These are phyloP conservation scores for Epinotia ramella DNA, from an alignment of 2,888 invertebrate genomes.

Conservation along the genomic window DNA sequence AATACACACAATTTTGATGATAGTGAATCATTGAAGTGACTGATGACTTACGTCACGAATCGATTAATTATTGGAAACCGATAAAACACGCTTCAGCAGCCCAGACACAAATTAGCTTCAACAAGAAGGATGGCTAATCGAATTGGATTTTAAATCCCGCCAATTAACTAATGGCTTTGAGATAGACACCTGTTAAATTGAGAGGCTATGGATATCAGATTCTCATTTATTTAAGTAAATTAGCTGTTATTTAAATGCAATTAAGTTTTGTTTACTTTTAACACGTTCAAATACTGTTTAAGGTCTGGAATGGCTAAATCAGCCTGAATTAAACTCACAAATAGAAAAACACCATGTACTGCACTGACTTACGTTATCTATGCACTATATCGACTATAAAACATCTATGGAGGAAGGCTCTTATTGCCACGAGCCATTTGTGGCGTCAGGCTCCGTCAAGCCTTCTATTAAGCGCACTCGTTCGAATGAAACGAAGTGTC, in stretches of 20 bases:
- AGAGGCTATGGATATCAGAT: slow-evolving; percentile 31
- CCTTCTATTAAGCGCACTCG: no score
- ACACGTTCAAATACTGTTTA: background rate
- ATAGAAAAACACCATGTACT: no score
- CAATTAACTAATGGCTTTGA: slow-evolving; percentile 40
- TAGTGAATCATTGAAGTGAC: background rate
- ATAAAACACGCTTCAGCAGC: slow-evolving; percentile 9
- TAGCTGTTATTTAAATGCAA: slow-evolving; percentile 20
- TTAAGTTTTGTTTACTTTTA: slow-evolving; percentile 5
- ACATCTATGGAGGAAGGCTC: no score
- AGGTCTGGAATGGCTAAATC: background rate
- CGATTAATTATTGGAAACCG: slow-evolving; percentile 30
- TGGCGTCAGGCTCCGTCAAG: no score
- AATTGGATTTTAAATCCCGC: slow-evolving; percentile 33
- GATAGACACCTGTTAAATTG: slow-evolving; percentile 38
- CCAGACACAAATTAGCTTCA: slow-evolving; percentile 22
- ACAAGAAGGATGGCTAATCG: slow-evolving; percentile 28
- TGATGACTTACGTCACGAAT: slow-evolving; percentile 11
- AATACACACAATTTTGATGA: background rate
- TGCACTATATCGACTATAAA: no score
- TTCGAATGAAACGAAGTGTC: no score
- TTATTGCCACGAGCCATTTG: no score
- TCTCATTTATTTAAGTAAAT: slow-evolving; percentile 29
- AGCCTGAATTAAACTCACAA: background rate
- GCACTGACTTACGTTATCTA: no score